phyloP scores from a whole-genome alignment of 2,113 vertebrate species.

The Petroica traversi region DNA sequence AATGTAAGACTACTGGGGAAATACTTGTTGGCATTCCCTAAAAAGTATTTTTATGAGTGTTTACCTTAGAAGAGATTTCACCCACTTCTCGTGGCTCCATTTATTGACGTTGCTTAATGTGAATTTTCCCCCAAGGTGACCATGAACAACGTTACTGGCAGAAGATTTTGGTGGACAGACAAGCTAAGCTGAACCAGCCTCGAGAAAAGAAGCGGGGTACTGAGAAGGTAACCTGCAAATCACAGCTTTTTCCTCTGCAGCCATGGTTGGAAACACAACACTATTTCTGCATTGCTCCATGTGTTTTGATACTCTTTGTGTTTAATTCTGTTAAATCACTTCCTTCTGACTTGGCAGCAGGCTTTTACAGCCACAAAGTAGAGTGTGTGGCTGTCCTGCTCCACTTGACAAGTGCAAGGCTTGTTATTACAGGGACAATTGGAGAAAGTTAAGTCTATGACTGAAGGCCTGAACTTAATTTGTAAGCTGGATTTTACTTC shows the following conservation, averaged over 20 bases:
- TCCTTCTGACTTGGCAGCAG: not conserved
- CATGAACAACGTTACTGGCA: conserved; percentile 97
- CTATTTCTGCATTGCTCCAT: not conserved
- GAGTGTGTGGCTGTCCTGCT: not conserved
- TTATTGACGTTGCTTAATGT: not conserved
- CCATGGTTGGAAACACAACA: not conserved
- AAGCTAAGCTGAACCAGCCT: conserved; percentile 94
- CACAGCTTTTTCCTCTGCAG: not conserved
- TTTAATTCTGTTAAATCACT: not conserved
- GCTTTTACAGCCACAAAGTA: not conserved
- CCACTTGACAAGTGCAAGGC: not conserved
- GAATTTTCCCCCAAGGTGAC: conserved; percentile 78
- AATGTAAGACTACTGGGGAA: not conserved
- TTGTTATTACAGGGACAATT: not conserved
- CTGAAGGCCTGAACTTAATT: not conserved
- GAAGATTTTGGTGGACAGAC: conserved; percentile 97
- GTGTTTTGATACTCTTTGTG: rapidly evolving
- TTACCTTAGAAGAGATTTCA: not conserved
- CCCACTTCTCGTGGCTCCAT: rapidly evolving
- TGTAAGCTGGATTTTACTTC: not conserved
- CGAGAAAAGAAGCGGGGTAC: conserved; percentile 94
- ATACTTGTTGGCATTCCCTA: not conserved
- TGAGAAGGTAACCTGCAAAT: conserved; percentile 82
- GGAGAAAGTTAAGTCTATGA: not conserved
- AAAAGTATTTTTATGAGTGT: not conserved